These are phyloP conservation scores for Drosophila falleni DNA, from an alignment of 2,888 invertebrate species.

Conservation along the genomic window DNA sequence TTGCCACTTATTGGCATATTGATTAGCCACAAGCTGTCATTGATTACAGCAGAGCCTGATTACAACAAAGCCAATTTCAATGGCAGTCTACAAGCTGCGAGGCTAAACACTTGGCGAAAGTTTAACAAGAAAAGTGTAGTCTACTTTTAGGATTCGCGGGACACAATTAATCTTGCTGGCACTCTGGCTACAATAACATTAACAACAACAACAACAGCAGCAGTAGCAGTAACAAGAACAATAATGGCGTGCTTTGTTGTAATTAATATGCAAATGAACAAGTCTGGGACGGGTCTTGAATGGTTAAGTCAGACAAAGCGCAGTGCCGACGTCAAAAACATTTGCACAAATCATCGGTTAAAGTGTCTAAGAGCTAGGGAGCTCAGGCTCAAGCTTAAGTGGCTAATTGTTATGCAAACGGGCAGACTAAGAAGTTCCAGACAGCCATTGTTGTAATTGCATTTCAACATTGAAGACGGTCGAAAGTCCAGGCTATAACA, in stretches of 20 bases:
- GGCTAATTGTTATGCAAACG: slow-evolving; percentile 73
- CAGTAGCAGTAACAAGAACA: slow-evolving; percentile 26
- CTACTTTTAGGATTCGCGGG: slow-evolving; percentile 55
- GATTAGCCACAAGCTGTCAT: slow-evolving; percentile 62
- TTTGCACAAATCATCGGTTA: slow-evolving; percentile 73
- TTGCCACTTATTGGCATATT: slow-evolving; percentile 54
- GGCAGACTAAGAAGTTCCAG: slow-evolving; percentile 39
- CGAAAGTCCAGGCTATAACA: slow-evolving; percentile 40
- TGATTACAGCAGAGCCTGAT: slow-evolving; percentile 41
- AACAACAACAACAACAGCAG: slow-evolving; percentile 21
- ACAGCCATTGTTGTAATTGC: slow-evolving; percentile 34
- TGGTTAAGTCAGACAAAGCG: slow-evolving; percentile 53
- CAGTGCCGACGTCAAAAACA: slow-evolving; percentile 68
- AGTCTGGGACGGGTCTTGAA: slow-evolving; percentile 35
- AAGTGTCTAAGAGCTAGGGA: slow-evolving; percentile 45
- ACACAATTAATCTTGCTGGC: slow-evolving; percentile 66
- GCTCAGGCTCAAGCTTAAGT: slow-evolving; percentile 18
- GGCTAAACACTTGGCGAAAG: slow-evolving; percentile 24
- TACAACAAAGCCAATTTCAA: slow-evolving; percentile 36
- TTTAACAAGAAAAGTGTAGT: slow-evolving; percentile 33
- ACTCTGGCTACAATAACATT: slow-evolving; percentile 46
- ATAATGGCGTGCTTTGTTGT: slow-evolving; percentile 63
- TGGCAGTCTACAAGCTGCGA: slow-evolving; percentile 19
- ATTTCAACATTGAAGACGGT: slow-evolving; percentile 37
- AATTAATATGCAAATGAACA: slow-evolving; percentile 74